Percentiles rank a stretch among this genome's conserved stretches.
Evolutionary conservation across 2,888 invertebrate genomes (phyloP).

Genomic region (Melanophora roralis): DNA sequence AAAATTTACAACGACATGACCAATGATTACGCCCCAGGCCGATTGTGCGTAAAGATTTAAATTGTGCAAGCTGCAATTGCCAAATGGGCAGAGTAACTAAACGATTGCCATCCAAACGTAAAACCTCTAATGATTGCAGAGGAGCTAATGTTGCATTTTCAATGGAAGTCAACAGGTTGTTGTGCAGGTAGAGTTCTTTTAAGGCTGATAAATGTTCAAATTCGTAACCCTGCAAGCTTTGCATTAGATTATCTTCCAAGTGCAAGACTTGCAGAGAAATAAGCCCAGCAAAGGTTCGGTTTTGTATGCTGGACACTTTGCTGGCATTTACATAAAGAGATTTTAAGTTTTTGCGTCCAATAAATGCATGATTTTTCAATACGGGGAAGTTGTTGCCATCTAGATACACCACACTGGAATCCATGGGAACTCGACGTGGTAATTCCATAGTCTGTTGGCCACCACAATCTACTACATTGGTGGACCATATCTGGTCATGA

Average conservation of each 20-base stretch:
- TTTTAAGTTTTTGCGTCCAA: constrained; percentile 93
- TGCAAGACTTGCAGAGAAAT: constrained; percentile 89
- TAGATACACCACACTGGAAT: constrained; percentile 94
- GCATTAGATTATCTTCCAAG: constrained; percentile 89
- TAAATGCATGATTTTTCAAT: constrained; percentile 92
- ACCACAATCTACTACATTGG: constrained; percentile 95
- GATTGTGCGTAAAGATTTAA: constrained; percentile 76
- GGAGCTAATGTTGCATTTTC: constrained; percentile 88
- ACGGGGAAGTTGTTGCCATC: constrained; percentile 93
- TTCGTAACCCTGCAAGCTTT: constrained; percentile 89
- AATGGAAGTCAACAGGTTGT: constrained; percentile 88
- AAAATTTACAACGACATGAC: constrained; percentile 94
- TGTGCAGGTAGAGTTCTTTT: constrained; percentile 90
- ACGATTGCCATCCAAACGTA: constrained; percentile 90
- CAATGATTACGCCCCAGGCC: constrained; percentile 88
- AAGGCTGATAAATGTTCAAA: constrained; percentile 89
- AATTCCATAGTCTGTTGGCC: constrained; percentile 86
- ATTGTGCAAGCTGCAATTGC: constrained; percentile 79
- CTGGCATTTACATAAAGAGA: constrained; percentile 91
- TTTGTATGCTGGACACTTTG: constrained; percentile 90
- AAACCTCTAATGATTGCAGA: constrained; percentile 86
- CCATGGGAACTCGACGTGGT: constrained; percentile 94
- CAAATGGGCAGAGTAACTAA: constrained; percentile 89
- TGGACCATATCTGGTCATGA: constrained; percentile 95
- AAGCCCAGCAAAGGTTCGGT: constrained; percentile 93